Conservation (phyloP, 2,888 invertebrate species). For the Melangyna quadrimaculata region DNA sequence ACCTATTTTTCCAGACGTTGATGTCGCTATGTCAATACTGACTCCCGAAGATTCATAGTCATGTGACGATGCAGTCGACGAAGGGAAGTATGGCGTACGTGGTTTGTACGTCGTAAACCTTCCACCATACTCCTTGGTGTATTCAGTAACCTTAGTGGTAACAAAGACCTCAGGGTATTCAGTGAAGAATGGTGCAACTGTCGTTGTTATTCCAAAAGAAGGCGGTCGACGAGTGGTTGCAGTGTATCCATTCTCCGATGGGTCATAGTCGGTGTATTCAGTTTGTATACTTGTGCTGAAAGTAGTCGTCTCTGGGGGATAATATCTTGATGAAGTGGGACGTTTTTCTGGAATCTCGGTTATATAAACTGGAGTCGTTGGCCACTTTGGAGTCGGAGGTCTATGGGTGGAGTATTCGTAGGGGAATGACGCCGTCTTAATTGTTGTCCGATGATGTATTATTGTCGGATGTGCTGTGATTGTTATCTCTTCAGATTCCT, state of each 20-base stretch:
- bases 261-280: constrained; percentile 72
- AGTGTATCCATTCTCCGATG: constrained; percentile 73
- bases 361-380: constrained; percentile 63
- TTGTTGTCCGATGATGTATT: constrained; percentile 77
- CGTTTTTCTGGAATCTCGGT: constrained; percentile 57
- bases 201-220: constrained; percentile 77
- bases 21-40: constrained; percentile 64
- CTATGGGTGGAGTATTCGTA: constrained; percentile 76
- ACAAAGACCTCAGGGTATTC: constrained; percentile 79
- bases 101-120: constrained; percentile 76
- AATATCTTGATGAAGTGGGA: constrained; percentile 54
- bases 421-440: constrained; percentile 75
- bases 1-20: constrained; percentile 51
- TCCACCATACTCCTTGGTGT: constrained; percentile 74
- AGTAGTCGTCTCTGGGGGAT: constrained; percentile 69
- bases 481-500: constrained; percentile 75
- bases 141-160: constrained; percentile 75
- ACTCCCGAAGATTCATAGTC: constrained; percentile 73
- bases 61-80: constrained; percentile 71
- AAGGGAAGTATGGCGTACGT: constrained; percentile 73
- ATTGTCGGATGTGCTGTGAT: constrained; percentile 75
- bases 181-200: constrained; percentile 80
- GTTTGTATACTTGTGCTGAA: constrained; percentile 53
- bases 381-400: constrained; percentile 65
- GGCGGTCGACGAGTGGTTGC: constrained; percentile 69